Base-by-base conservation (phyloP, 2,113 vertebrate species). In the Ariopsis seemanni region DNA sequence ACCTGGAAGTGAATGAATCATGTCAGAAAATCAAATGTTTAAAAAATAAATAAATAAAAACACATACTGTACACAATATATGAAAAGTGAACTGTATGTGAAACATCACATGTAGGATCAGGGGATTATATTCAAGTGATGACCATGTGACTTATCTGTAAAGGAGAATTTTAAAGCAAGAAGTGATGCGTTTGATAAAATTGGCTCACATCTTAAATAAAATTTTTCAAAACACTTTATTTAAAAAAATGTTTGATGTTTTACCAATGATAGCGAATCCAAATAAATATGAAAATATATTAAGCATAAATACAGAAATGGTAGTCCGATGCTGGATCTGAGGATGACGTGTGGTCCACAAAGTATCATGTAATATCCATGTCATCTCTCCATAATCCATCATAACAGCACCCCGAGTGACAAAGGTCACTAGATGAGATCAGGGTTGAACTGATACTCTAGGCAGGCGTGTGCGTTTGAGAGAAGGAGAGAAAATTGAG, bases 381-480 rank as follows among this genome's bases (percentile, higher is more conserved):
- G 62, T 81, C 18, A 53, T 65, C 69, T 65, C 14, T 57, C 18
- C 3, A 1, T 84, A 84, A 77, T 87, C 65, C 48, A 67, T 75
- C 81, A 83, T n/a, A 30, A 57, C 71, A 5, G 60, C n/a, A 53
- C 55, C 63, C 63, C 55, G 7, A 42, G 57, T 25, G 11, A 87
- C 57, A 65, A 65, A 75, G 75, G 78, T 34, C 12, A 88, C 74
- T 79, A 85, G 88, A 91, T 63, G 9, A 90, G 83, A 67, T 90
- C 57, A 85, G 50, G 93, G 87, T 93, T 92, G n/a, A 87, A 89
- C 87, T 90, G 89, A 93, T 88, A 85, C 92, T 89, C 79, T 8
- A 34, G 25, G 57, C 25, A 80, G 77, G 34, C 6, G 22, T 65
- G 79, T 83, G 79, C n/a, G 22, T 62, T 82, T 69, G 48, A 71